Percentiles rank a stretch among this genome's conserved stretches.
These are phyloP conservation scores for Schlechtendalia chinensis DNA, from an alignment of 1,140 invertebrate species.

Conservation along the genomic window DNA sequence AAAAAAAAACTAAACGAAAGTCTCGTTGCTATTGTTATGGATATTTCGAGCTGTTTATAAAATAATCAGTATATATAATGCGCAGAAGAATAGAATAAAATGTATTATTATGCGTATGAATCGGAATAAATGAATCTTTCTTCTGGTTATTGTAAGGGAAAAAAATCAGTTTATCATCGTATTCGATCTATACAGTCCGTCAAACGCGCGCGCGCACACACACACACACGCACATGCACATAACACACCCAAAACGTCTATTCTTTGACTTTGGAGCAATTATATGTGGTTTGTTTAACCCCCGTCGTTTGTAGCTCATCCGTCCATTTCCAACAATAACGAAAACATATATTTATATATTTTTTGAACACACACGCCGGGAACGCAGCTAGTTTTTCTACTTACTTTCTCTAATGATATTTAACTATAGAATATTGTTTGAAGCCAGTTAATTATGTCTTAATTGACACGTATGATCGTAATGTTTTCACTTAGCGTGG, in stretches of 20 bases:
- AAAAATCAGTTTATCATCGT: too few relatives aligned
- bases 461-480: background rate
- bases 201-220: background rate
- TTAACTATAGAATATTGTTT: background rate
- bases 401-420: too few relatives aligned
- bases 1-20: slow-evolving; percentile 16
- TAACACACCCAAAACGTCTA: too few relatives aligned
- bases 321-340: too few relatives aligned
- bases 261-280: too few relatives aligned
- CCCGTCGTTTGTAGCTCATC: too few relatives aligned
- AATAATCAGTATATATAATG: background rate
- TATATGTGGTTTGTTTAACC: too few relatives aligned
- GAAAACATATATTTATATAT: too few relatives aligned
- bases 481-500: background rate
- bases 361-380: too few relatives aligned
- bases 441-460: background rate
- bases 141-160: background rate
- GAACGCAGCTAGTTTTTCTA: too few relatives aligned
- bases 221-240: background rate
- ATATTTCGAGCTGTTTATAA: background rate
- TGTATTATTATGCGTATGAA: background rate
- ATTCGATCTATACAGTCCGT: background rate
- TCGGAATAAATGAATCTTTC: background rate
- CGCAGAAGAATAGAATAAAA: background rate
- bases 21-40: slow-evolving; percentile 30